Percentiles rank a stretch among this genome's conserved stretches.
Evolutionary conservation across 2,797 vertebrate species (phyloP).

Genomic region (Anniella stebbinsi): DNA sequence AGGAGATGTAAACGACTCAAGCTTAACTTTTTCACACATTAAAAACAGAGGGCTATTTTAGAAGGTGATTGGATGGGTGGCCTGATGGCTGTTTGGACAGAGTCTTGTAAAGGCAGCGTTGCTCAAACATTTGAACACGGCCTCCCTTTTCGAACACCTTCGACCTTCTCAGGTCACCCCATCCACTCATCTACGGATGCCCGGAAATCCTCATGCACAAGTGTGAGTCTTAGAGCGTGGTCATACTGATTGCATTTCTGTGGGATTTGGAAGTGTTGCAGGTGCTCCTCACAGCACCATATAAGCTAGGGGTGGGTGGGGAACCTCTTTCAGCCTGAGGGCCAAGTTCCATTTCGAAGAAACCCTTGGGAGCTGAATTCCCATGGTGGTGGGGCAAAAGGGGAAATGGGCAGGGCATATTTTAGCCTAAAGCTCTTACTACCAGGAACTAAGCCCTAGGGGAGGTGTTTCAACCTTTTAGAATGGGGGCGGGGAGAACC

Average conservation of each 20-base stretch:
- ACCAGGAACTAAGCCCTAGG: too few species aligned
- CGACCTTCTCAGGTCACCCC: background rate
- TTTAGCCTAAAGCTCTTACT: too few species aligned
- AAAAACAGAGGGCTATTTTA: conserved; percentile 27
- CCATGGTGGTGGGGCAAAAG: too few species aligned
- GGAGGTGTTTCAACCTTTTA: too few species aligned
- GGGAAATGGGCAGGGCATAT: too few species aligned
- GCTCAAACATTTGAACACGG: background rate
- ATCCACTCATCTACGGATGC: background rate
- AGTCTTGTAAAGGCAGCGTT: background rate
- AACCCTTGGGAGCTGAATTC: too few species aligned
- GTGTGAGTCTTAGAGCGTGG: background rate
- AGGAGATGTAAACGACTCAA: conserved; percentile 45
- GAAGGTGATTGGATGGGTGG: background rate
- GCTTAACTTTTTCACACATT: conserved; percentile 37
- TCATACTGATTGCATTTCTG: background rate
- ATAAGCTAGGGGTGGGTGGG: too few species aligned
- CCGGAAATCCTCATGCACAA: background rate
- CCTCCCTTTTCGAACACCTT: background rate
- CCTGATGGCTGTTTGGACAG: background rate
- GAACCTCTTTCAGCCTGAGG: too few species aligned
- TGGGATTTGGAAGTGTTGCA: background rate
- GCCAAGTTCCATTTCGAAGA: too few species aligned
- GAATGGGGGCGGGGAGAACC: too few species aligned
- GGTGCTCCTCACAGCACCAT: background rate